Evolutionary conservation across 1,140 invertebrate genomes (phyloP), one percentile per base, ranked within the genome.

Genomic region (Dysdera silvatica): DNA sequence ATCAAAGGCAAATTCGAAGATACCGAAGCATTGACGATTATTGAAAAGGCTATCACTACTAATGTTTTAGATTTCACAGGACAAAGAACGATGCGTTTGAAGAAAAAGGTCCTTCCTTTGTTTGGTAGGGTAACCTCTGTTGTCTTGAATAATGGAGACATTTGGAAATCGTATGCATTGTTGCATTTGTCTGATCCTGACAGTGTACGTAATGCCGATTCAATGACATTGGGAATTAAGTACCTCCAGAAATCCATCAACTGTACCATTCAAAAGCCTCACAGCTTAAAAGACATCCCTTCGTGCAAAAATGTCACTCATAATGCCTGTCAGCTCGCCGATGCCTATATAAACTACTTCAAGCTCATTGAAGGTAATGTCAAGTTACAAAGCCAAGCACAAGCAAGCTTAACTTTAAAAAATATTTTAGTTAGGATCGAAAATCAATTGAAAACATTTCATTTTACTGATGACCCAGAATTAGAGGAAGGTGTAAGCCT

Each of bases 151-250:
- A 84, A 88, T 70, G 79, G 83, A 0, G 80, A 84, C 35, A 70
- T 92, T 32, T 94, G 89, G 90, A 81, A 84, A 70, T 73, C 89
- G 12, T 91, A 93, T 71, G 86, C 86, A 0, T 76, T 84, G 68
- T 73, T 92, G 40, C 54, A 43, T 16, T 26, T 37, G n/a, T n/a
- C 23, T 31, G 37, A 67, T 8, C 35, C 68, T 8, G 65, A 70
- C 31, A 53, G 60, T 14, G 54, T 33, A 12, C 58, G 79, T n/a
- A 73, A 80, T 43, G 74, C 29, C 33, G 61, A 70, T 45, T 20
- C 31, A n/a, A 18, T 62, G 4, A 57, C 81, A 80, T 70, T 81
- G 82, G 70, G 82, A 76, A 75, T 80, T 76, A 73, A 77, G 69
- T 74, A 74, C 29, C 74, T 80, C 33, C 80, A 81, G 72, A 82